phyloP scores from a whole-genome alignment of 1,140 invertebrate species.

The Drosophila murphyi region DNA sequence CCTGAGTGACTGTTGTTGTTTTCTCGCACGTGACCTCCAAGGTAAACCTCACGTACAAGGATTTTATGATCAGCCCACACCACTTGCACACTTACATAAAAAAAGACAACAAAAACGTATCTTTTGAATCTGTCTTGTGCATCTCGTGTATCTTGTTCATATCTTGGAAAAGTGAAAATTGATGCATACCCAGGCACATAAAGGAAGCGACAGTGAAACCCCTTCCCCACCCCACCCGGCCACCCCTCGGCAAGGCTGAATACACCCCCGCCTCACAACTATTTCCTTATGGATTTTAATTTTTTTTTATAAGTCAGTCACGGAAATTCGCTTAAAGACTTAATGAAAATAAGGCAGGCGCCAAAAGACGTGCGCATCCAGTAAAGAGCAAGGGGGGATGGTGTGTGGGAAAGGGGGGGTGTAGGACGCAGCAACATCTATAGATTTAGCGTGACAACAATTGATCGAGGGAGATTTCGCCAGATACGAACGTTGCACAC shows the following conservation, averaged over 20 bases:
- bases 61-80: slow-evolving; percentile 56
- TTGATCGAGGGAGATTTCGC: slow-evolving; percentile 19
- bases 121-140: slow-evolving; percentile 41
- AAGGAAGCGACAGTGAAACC: slow-evolving; percentile 32
- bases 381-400: not conserved
- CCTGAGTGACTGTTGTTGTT: slow-evolving; percentile 39
- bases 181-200: slow-evolving; percentile 68
- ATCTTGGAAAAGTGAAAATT: slow-evolving; percentile 79
- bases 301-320: slow-evolving; percentile 80
- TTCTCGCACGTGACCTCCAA: slow-evolving; percentile 72
- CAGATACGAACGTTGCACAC: not conserved
- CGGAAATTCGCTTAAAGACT: slow-evolving; percentile 70
- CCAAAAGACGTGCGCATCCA: slow-evolving; percentile 55
- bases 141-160: slow-evolving; percentile 61
- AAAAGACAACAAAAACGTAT: slow-evolving; percentile 31
- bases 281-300: slow-evolving; percentile 81
- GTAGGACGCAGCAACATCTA: not conserved
- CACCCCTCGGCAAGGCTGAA: not conserved
- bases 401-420: not conserved
- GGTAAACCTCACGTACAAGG: slow-evolving; percentile 80
- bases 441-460: slow-evolving; percentile 32
- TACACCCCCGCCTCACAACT: slow-evolving; percentile 49
- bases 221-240: too few species aligned
- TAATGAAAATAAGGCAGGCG: slow-evolving; percentile 67
- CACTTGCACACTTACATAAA: slow-evolving; percentile 46